Conservation (phyloP, 2,797 vertebrate genomes). For the Ctenosaura bakeri region DNA sequence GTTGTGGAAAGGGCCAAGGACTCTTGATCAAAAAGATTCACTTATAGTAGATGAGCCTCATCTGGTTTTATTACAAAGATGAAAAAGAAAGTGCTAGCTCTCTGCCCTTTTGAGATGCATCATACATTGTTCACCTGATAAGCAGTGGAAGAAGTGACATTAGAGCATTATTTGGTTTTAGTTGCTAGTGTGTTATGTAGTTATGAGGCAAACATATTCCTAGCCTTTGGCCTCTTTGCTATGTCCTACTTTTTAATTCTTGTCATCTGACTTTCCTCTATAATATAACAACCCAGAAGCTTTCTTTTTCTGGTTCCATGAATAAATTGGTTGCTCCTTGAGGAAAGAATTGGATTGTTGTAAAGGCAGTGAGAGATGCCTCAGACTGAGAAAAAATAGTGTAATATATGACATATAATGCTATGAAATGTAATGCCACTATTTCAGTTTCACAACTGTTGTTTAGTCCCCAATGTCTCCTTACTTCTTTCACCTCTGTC, state of each 20-base stretch:
- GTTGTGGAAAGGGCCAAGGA: too few relatives aligned
- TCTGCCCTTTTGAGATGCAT: slow-evolving; percentile 31
- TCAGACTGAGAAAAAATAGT: slow-evolving; percentile 54
- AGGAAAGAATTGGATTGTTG: slow-evolving; percentile 26
- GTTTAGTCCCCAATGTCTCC: slow-evolving; percentile 1
- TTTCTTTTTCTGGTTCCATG: slow-evolving; percentile 62
- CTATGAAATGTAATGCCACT: slow-evolving; percentile 65
- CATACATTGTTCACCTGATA: slow-evolving; percentile 6
- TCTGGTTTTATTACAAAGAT: not conserved
- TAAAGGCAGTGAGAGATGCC: slow-evolving; percentile 53
- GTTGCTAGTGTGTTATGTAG: slow-evolving; percentile 33
- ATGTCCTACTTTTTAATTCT: slow-evolving; percentile 74
- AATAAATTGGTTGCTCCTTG: slow-evolving; percentile 67
- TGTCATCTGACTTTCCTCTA: slow-evolving; percentile 70
- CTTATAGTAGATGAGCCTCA: not conserved
- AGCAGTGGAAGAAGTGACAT: slow-evolving; percentile 28
- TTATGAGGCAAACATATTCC: slow-evolving; percentile 60
- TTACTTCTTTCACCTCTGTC: not conserved
- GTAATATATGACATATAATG: slow-evolving; percentile 29
- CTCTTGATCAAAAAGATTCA: not conserved
- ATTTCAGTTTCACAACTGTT: slow-evolving; percentile 14
- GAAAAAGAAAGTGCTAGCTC: not conserved
- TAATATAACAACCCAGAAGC: slow-evolving; percentile 58
- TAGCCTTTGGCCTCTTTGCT: slow-evolving; percentile 59
- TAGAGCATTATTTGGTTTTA: slow-evolving; percentile 28